Percentiles rank a stretch among this genome's conserved stretches.
phyloP scores from a whole-genome alignment of 2,113 vertebrate genomes.

The Cavia porcellus region DNA sequence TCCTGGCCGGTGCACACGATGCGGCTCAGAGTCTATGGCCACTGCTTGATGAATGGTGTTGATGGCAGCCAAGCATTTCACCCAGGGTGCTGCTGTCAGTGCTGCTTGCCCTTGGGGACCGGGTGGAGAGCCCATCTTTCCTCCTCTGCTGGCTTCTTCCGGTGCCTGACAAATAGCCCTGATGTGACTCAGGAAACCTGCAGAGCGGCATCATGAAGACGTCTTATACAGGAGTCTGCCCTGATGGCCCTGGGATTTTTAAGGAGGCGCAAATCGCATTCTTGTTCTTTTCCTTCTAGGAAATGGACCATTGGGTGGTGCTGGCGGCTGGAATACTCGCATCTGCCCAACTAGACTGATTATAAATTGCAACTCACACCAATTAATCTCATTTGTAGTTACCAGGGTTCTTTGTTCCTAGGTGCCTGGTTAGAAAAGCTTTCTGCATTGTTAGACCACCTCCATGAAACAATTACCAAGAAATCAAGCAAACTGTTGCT shows the following conservation, averaged over 20 bases:
- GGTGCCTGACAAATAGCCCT: background rate
- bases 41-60: background rate
- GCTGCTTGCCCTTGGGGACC: background rate
- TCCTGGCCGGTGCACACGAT: background rate
- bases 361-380: conserved; percentile 62
- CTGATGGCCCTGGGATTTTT: conserved; percentile 13
- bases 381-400: conserved; percentile 68
- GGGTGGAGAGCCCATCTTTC: background rate
- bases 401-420: conserved; percentile 56
- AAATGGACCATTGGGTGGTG: conserved; percentile 19
- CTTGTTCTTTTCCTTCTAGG: conserved; percentile 29
- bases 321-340: conserved; percentile 27
- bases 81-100: background rate
- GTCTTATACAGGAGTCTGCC: background rate
- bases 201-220: background rate
- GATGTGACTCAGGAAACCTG: background rate
- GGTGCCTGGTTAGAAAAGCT: conserved; percentile 51
- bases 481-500: conserved; percentile 73
- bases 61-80: background rate
- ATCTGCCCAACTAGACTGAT: conserved; percentile 66
- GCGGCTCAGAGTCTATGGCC: background rate
- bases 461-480: conserved; percentile 57
- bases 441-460: conserved; percentile 32
- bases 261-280: conserved; percentile 20
- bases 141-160: background rate